Percentiles rank a stretch among this genome's conserved stretches.
Evolutionary conservation across 2,113 vertebrate species (phyloP).

Genomic region (Todiramphus chloris): DNA sequence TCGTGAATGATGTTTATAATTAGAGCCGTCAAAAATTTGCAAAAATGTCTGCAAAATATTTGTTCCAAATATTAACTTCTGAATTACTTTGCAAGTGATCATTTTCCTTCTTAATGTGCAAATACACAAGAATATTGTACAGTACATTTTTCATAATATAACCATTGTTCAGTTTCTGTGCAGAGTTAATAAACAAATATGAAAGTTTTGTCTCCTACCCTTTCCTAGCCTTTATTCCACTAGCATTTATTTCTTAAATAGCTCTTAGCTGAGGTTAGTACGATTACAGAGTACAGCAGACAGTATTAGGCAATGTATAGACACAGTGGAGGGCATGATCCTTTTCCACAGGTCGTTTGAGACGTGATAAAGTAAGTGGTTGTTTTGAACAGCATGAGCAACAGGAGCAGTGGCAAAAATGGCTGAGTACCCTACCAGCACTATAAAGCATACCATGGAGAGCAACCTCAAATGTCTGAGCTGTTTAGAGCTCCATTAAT

Average conservation of each 20-base stretch:
- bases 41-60: background rate
- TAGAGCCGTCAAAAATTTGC: background rate
- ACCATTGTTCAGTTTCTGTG: background rate
- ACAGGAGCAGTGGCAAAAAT: background rate
- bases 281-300: background rate
- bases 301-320: background rate
- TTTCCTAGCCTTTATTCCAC: background rate
- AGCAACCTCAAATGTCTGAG: background rate
- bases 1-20: background rate
- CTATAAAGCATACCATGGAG: background rate
- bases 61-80: background rate
- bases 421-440: background rate
- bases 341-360: background rate
- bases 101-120: background rate
- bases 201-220: background rate
- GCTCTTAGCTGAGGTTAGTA: background rate
- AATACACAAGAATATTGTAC: background rate
- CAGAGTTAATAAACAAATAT: background rate
- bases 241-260: background rate
- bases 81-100: background rate
- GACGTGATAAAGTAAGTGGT: fast-evolving
- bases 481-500: background rate
- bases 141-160: background rate
- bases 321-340: background rate
- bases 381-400: background rate